phyloP scores from a whole-genome alignment of 1,140 invertebrate genomes.

The Aphidius gifuensis region DNA sequence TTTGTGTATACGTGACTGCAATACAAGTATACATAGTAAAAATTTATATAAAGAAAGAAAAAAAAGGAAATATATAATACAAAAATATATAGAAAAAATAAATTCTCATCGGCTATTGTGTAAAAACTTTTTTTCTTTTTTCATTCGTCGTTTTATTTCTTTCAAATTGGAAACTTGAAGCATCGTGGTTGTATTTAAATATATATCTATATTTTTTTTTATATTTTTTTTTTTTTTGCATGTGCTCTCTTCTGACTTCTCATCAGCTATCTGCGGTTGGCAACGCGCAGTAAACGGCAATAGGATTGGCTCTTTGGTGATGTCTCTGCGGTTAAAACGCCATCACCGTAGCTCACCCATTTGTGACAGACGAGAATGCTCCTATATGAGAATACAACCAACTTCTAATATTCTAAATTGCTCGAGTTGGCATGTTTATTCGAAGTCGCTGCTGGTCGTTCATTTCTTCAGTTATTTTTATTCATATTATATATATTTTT shows the following conservation, averaged over 20 bases:
- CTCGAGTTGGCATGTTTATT: constrained; percentile 49
- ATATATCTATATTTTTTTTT: no score
- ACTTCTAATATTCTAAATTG: constrained; percentile 50
- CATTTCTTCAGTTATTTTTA: constrained; percentile 8
- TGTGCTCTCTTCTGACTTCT: constrained; percentile 28
- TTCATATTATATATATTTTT: constrained; percentile 5
- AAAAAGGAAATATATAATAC: no score
- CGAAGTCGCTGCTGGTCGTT: constrained; percentile 43
- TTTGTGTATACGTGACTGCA: constrained; percentile 21
- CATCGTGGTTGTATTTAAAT: no score
- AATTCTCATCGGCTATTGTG: no score
- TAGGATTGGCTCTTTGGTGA: constrained; percentile 39
- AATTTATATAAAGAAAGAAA: constrained; percentile 28
- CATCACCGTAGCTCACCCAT: constrained; percentile 50
- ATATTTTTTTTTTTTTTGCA: constrained; percentile 14
- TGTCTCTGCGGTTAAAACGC: constrained; percentile 44
- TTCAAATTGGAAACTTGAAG: no score
- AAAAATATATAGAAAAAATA: no score
- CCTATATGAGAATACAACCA: constrained; percentile 35
- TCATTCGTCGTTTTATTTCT: no score
- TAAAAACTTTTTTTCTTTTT: no score
- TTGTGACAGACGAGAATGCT: constrained; percentile 39
- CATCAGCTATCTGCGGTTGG: constrained; percentile 37
- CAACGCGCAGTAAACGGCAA: constrained; percentile 31
- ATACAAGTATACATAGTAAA: constrained; percentile 38